A percentile compares a stretch with the other conserved stretches of the same genome.
Conservation (phyloP, 2,797 vertebrate species). For the Gambelia wislizenii region DNA sequence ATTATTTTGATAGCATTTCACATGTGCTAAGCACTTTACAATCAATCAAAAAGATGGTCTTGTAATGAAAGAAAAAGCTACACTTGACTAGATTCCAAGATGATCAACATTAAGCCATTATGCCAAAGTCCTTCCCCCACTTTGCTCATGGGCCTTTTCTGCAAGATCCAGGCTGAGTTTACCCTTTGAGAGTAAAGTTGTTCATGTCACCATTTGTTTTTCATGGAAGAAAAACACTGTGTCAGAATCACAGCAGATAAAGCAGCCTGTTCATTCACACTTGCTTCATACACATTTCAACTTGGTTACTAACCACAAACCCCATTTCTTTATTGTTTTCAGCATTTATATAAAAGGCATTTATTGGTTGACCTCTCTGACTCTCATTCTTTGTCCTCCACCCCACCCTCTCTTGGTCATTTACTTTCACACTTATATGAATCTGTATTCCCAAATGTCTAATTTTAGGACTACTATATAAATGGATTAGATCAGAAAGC, state of each 20-base stretch:
- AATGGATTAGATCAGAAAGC: background rate
- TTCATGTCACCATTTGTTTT: background rate
- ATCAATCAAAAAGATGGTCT: background rate
- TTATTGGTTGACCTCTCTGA: background rate
- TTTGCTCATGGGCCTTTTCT: background rate
- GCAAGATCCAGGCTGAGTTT: background rate
- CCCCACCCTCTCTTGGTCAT: background rate
- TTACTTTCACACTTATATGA: background rate
- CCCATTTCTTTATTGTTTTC: background rate
- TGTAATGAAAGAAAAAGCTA: background rate
- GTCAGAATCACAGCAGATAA: slow-evolving; percentile 7
- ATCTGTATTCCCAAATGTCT: background rate
- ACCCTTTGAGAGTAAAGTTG: background rate
- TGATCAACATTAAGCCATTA: slow-evolving; percentile 18
- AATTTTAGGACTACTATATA: background rate
- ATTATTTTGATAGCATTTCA: slow-evolving; percentile 6
- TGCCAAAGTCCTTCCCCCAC: background rate
- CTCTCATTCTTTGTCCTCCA: too few relatives aligned
- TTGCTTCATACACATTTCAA: background rate
- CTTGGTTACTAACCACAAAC: background rate
- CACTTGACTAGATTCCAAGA: slow-evolving; percentile 6
- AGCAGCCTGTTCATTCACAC: slow-evolving; percentile 1
- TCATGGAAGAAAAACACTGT: background rate
- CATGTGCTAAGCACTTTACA: slow-evolving; percentile 14
- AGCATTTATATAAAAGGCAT: background rate